These are phyloP conservation scores for Anoplopoma fimbria DNA, from an alignment of 2,113 vertebrate species.

Conservation along the genomic window DNA sequence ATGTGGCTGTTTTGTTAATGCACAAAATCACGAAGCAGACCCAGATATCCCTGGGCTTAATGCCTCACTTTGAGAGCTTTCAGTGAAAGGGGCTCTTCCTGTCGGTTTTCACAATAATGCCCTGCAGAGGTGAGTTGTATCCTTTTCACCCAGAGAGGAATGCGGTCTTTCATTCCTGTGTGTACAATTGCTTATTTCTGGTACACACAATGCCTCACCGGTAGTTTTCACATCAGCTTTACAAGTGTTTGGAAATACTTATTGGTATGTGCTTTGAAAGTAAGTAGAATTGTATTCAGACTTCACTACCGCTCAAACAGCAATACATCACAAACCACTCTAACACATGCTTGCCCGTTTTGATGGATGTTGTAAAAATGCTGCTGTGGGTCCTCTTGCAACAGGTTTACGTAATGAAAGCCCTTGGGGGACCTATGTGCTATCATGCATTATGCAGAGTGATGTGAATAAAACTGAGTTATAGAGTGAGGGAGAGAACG, in stretches of 20 bases:
- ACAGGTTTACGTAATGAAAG: conserved; percentile 81
- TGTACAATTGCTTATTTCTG: conserved; percentile 17
- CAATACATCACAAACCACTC: conserved; percentile 58
- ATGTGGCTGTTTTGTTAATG: conserved; percentile 44
- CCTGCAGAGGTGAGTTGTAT: conserved; percentile 48
- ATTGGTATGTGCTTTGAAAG: conserved; percentile 33
- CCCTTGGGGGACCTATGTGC: conserved; percentile 67
- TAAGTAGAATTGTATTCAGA: conserved; percentile 43
- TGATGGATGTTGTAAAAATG: conserved; percentile 70
- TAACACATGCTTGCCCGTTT: conserved; percentile 35
- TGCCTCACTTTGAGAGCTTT: conserved; percentile 41
- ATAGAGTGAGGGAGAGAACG: conserved; percentile 46
- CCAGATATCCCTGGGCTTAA: conserved; percentile 25
- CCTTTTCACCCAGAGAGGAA: conserved; percentile 20
- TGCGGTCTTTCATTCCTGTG: conserved; percentile 22
- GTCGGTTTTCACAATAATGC: conserved; percentile 39
- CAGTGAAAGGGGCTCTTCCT: conserved; percentile 42
- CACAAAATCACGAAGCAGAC: conserved; percentile 13
- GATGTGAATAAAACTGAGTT: conserved; percentile 77
- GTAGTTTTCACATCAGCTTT: neutral
- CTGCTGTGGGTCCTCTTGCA: conserved; percentile 72
- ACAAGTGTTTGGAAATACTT: conserved; percentile 21
- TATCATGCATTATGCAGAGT: conserved; percentile 77
- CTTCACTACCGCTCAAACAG: conserved; percentile 41
- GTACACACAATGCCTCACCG: neutral